phyloP scores from a whole-genome alignment of 92 coral and sea anemone species.

The Epizoanthus fatuus region DNA sequence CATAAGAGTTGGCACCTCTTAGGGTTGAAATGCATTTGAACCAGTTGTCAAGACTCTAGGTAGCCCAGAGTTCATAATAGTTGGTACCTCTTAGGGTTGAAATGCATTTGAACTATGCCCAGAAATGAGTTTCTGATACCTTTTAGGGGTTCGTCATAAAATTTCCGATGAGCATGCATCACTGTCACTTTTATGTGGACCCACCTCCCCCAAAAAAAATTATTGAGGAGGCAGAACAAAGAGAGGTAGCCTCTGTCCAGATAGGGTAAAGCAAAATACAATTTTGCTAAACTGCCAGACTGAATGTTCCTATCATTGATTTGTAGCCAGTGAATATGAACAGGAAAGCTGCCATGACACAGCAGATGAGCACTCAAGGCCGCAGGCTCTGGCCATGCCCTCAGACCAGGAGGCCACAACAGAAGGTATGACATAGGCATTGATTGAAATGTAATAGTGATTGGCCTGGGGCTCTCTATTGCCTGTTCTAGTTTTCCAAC shows the following conservation, averaged over 20 bases:
- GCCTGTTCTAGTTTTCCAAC: neutral
- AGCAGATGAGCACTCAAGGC: slow-evolving; percentile 80
- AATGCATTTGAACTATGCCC: neutral
- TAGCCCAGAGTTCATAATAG: too few species aligned
- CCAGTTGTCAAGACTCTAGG: too few species aligned
- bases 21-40: too few species aligned
- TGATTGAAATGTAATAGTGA: neutral
- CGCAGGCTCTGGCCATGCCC: slow-evolving; percentile 83
- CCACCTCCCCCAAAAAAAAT: too few species aligned
- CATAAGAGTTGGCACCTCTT: too few species aligned
- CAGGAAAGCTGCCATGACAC: slow-evolving; percentile 84
- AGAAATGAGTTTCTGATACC: neutral
- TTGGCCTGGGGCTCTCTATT: neutral
- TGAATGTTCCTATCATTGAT: neutral
- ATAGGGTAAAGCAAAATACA: neutral
- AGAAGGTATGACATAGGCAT: neutral
- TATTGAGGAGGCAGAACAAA: too few species aligned
- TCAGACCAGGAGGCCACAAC: neutral
- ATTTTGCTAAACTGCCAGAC: neutral
- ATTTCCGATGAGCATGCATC: too few species aligned
- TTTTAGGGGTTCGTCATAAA: too few species aligned
- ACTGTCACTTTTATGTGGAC: too few species aligned
- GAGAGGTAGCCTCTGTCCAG: too few species aligned
- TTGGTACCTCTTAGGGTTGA: too few species aligned
- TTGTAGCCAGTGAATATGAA: slow-evolving; percentile 79